Evolutionary conservation across 2,797 vertebrate species (phyloP).

Genomic region (Siniperca undulata): DNA sequence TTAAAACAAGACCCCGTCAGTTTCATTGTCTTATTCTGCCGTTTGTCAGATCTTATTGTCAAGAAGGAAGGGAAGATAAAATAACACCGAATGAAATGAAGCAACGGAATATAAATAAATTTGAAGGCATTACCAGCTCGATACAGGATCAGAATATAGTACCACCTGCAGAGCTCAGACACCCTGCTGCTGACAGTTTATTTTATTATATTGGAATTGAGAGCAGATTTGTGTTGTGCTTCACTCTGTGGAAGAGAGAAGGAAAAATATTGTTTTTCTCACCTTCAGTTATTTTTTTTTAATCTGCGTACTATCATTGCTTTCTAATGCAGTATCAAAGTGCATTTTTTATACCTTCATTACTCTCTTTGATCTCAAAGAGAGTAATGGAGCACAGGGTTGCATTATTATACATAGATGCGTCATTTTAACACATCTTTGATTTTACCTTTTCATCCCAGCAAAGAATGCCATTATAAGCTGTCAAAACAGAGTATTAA

Average conservation of each 20-base stretch:
- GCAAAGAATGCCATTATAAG: constrained; percentile 18
- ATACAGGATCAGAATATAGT: constrained; percentile 32
- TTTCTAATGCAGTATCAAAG: constrained; percentile 32
- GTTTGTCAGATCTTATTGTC: constrained; percentile 34
- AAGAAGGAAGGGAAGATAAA: constrained; percentile 29
- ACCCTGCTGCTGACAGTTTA: constrained; percentile 41
- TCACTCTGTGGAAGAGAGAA: constrained; percentile 6
- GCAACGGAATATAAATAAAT: constrained; percentile 39
- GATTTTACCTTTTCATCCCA: constrained; percentile 52
- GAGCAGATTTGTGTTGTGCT: constrained; percentile 27
- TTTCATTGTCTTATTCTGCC: constrained; percentile 24
- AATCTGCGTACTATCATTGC: constrained; percentile 16
- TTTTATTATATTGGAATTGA: constrained; percentile 39
- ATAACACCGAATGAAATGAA: constrained; percentile 32
- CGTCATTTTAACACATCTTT: constrained; percentile 51
- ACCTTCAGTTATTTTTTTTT: constrained; percentile 7
- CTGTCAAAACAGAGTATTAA: constrained; percentile 35
- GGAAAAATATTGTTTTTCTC: constrained; percentile 25
- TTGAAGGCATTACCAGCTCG: constrained; percentile 55
- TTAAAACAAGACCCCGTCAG: constrained; percentile 18
- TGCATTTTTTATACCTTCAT: constrained; percentile 40
- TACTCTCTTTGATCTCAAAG: constrained; percentile 69
- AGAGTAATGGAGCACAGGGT: constrained; percentile 39
- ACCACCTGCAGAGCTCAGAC: constrained; percentile 40
- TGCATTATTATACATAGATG: constrained; percentile 60